Evolutionary conservation across 2,888 invertebrate genomes (phyloP), one percentile per base, ranked within the genome.

Genomic region (Scaeva pyrastri): DNA sequence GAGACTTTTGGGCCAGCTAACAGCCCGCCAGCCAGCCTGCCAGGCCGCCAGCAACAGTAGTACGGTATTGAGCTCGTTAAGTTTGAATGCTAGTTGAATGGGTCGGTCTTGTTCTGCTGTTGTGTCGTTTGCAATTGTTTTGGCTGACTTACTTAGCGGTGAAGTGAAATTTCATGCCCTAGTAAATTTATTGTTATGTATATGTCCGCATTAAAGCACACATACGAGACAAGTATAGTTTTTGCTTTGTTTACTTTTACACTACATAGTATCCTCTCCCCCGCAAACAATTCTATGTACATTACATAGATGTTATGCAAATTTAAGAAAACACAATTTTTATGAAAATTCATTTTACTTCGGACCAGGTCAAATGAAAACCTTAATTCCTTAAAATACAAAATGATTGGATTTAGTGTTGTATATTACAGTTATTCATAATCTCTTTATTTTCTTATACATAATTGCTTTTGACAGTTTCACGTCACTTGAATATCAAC

Each of bases 81-180:
- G 50, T 58, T 31, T 66, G 72, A 58, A 55, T 76, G 26, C 60
- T 73, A 55, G 41, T 52, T 73, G 70, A 71, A 70, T 66, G 14
- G 56, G 16, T 60, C 50, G 56, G 16, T 60, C 50, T 82, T 78
- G 74, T 78, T 66, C 31, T 16, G 19, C 26, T 66, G 48, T 66
- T 66, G 48, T 66, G 64, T 55, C 52, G 39, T 76, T 76, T 58
- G 68, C 26, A 68, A 58, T 76, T 73, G 79, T 79, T 81, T 86
- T 81, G 73, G 81, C 85, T 77, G 76, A 70, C 85, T 85, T 85
- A 82, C 64, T 82, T 82, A 82, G 71, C 82, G 74, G 82, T 86
- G 74, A 86, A 82, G 82, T 74, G 86, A 86, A 82, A 86, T 86
- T 86, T 74, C 66, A 82, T 86, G 86, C 86, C 86, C 86, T 86